Evolutionary conservation across 2,888 invertebrate species (phyloP), one percentile per base, ranked within the genome.

Genomic region (Caenorhabditis imperialis): DNA sequence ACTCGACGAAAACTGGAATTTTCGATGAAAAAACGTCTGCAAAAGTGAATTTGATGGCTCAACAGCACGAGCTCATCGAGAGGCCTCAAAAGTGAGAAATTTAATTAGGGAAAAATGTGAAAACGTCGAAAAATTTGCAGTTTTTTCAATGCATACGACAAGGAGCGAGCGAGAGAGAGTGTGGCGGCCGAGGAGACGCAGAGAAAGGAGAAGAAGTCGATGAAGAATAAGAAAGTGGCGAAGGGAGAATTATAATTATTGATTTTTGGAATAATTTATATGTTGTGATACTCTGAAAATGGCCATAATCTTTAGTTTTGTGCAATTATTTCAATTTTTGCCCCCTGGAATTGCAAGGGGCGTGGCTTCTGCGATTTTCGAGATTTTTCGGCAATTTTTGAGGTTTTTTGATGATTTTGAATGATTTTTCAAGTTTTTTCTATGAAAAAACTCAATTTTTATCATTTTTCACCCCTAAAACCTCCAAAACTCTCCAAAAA

Each of bases 1-100:
- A 75, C 40, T 57, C 63, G 6, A 70, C 53, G 6, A 48, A 72
- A 47, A 75, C 71, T 22, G 78, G 65, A 12, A 57, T 75, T 37
- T 53, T 77, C 18, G 71, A 77, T 45, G 48, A 30, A 10, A 61
- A 74, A 0, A 77, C 77, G 0, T 33, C 33, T 22, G 47, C 61
- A 20, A 54, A 65, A 14, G 57, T 79, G 12, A 20, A 58, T 1
- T 22, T 75, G 58, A 79, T 79, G 79, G 77, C 77, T 18, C 70
- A 77, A 27, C 75, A 79, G 37, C 67, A 75, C 27, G 73, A 50
- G 23, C 44, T 77, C 8, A 61, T 77, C 23, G 67, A 61, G 33
- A 62, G 60, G 16, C 37, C 70, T 20, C 51, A 69, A 16, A 60
- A 57, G 72, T 65, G 30, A 38, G 50, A 48, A 16, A 23, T 54